A percentile compares a stretch with the other conserved stretches of the same genome.
phyloP scores from a whole-genome alignment of 2,113 vertebrate genomes.

The Diphyllodes magnificus region DNA sequence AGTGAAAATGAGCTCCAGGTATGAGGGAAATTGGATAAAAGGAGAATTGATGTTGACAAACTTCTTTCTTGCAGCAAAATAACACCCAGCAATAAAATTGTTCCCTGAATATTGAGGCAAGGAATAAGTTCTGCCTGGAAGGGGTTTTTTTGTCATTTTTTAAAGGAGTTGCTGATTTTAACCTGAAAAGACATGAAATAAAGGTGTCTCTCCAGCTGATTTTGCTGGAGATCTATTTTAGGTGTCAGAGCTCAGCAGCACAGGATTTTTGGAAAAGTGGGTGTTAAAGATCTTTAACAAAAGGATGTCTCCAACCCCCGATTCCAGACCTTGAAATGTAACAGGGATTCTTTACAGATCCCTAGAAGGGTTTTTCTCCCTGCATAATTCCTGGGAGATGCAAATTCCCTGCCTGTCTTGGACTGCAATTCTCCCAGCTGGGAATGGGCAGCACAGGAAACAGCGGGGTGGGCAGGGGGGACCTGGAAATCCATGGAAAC shows the following conservation, averaged over 20 bases:
- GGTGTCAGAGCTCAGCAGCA: background rate
- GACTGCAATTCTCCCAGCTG: accelerated
- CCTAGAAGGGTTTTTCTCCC: accelerated
- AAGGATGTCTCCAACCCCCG: background rate
- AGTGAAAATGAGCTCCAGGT: background rate
- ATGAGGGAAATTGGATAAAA: background rate
- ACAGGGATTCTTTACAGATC: background rate
- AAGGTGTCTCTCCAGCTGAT: background rate
- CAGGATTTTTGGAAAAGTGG: background rate
- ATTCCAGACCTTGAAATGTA: background rate
- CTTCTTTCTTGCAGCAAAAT: background rate
- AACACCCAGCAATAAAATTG: background rate
- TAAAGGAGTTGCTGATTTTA: background rate
- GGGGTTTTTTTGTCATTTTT: accelerated
- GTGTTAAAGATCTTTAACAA: background rate
- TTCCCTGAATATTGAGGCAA: background rate
- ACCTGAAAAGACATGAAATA: background rate
- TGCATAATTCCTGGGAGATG: background rate
- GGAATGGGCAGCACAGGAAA: background rate
- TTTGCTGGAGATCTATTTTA: background rate
- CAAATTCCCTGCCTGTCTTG: background rate
- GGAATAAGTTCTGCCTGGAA: background rate
- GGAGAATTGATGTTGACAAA: background rate
- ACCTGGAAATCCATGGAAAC: background rate
- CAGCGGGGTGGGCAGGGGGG: accelerated